phyloP scores from a whole-genome alignment of 2,797 vertebrate species.

The Argyrosomus regius region DNA sequence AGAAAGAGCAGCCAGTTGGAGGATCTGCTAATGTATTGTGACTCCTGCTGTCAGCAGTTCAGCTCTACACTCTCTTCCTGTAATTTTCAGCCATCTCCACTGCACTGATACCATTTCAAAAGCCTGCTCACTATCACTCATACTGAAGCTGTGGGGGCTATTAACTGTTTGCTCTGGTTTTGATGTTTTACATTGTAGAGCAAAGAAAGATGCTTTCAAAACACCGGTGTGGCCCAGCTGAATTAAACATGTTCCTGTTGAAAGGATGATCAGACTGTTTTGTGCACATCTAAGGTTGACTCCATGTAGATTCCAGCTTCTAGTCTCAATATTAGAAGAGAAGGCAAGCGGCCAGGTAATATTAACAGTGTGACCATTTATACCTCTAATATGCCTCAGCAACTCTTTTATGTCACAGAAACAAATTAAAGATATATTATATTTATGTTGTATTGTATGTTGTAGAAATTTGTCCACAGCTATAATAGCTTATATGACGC shows the following conservation, averaged over 20 bases:
- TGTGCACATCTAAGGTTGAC: slow-evolving; percentile 25
- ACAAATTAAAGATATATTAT: background rate
- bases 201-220: slow-evolving; percentile 55
- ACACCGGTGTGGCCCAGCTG: slow-evolving; percentile 46
- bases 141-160: slow-evolving; percentile 37
- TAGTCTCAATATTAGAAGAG: slow-evolving; percentile 6
- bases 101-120: slow-evolving; percentile 65
- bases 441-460: background rate
- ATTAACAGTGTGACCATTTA: background rate
- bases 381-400: background rate
- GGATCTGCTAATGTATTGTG: slow-evolving; percentile 82
- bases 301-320: slow-evolving; percentile 17
- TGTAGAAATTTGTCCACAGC: background rate
- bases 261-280: slow-evolving; percentile 39
- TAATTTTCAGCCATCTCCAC: slow-evolving; percentile 71
- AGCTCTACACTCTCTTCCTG: slow-evolving; percentile 68
- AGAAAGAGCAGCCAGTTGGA: slow-evolving; percentile 64
- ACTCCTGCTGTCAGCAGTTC: slow-evolving; percentile 83
- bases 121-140: slow-evolving; percentile 58
- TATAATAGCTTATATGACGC: background rate
- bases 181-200: slow-evolving; percentile 56
- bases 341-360: background rate
- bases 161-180: slow-evolving; percentile 61
- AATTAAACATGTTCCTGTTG: slow-evolving; percentile 38
- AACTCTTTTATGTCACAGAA: background rate